Evolutionary conservation across 2,113 vertebrate genomes (phyloP).

Genomic region (Campylomormyrus tamandua): DNA sequence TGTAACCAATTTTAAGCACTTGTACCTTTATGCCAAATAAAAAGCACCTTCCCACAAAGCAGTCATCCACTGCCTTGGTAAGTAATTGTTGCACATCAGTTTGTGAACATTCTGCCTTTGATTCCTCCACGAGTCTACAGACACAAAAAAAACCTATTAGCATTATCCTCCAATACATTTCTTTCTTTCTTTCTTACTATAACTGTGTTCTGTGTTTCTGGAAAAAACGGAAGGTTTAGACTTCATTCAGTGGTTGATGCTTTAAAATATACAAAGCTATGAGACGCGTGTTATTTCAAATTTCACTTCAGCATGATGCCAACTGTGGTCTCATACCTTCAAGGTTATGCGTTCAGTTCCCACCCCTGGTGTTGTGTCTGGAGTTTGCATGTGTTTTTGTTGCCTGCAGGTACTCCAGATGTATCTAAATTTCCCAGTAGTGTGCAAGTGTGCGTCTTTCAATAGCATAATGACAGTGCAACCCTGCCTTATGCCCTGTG

Average conservation of each 20-base stretch:
- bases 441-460: background rate
- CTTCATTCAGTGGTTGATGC: background rate
- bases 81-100: slow-evolving; percentile 37
- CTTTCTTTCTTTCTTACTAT: background rate
- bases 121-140: slow-evolving; percentile 34
- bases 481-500: background rate
- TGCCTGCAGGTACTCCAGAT: background rate
- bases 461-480: background rate
- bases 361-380: background rate
- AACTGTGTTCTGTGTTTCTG: background rate
- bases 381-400: background rate
- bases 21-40: slow-evolving; percentile 73
- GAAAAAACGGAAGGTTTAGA: background rate
- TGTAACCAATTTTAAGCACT: background rate
- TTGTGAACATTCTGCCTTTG: slow-evolving; percentile 40
- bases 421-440: background rate
- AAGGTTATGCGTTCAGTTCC: background rate
- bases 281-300: background rate
- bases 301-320: background rate
- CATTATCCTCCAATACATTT: background rate
- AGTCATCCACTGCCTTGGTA: slow-evolving; percentile 65
- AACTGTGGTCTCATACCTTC: background rate
- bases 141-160: background rate
- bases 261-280: background rate
- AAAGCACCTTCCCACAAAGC: slow-evolving; percentile 71